Percentiles rank a stretch among this genome's conserved stretches.
Evolutionary conservation across 1,140 invertebrate species (phyloP).

Genomic region (Drosophila pruinosa): DNA sequence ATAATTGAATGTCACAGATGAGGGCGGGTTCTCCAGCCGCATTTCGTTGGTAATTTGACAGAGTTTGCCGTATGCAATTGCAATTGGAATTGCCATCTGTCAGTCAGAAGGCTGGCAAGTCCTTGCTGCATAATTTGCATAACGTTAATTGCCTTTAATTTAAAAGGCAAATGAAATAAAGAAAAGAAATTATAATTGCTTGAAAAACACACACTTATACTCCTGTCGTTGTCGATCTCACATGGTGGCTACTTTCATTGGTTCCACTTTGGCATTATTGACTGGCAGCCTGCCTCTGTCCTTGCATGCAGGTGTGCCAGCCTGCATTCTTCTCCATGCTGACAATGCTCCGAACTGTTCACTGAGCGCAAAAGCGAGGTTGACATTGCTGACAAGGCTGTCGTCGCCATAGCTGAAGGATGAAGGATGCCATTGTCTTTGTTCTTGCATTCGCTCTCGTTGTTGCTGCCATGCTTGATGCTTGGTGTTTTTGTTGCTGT

Average conservation of each 20-base stretch:
- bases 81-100: constrained; percentile 11
- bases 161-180: constrained; percentile 45
- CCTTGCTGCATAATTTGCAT: constrained; percentile 46
- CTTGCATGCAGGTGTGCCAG: not conserved
- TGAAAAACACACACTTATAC: not conserved
- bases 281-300: constrained; percentile 17
- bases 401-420: constrained; percentile 36
- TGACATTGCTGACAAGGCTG: constrained; percentile 64
- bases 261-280: constrained; percentile 37
- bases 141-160: constrained; percentile 73
- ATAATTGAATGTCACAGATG: not conserved
- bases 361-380: constrained; percentile 30
- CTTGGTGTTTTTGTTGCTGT: constrained; percentile 7
- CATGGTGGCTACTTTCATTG: constrained; percentile 16
- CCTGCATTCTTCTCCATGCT: constrained; percentile 4
- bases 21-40: not conserved
- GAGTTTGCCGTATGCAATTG: not conserved
- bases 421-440: constrained; percentile 16
- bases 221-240: not conserved
- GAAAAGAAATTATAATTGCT: constrained; percentile 61
- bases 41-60: constrained; percentile 2
- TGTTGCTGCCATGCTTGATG: not conserved
- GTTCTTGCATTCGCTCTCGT: not conserved
- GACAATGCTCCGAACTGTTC: constrained; percentile 25
- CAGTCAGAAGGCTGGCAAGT: not conserved